Percentiles rank a stretch among this genome's conserved stretches.
phyloP scores from a whole-genome alignment of 2,113 vertebrate species.

The Microtus ochrogaster region DNA sequence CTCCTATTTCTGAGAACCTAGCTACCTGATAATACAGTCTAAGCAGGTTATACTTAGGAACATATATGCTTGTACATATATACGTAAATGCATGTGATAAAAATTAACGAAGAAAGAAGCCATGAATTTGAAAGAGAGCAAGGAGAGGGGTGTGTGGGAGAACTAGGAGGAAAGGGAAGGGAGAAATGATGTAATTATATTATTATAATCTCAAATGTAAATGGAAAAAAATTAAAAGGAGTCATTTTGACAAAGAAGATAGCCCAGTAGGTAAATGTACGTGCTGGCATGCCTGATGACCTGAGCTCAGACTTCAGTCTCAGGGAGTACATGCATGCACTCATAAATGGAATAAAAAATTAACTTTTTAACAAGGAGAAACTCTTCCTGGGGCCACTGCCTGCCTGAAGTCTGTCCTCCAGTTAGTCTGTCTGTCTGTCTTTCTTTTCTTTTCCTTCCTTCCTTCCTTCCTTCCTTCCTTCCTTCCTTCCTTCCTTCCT shows the following conservation, averaged over 20 bases:
- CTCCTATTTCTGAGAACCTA: constrained; percentile 21
- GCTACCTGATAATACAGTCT: background rate
- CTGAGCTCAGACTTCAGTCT: background rate
- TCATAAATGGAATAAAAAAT: background rate
- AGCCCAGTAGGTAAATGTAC: background rate
- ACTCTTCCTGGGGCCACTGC: background rate
- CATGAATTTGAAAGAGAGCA: background rate
- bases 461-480: fast-evolving
- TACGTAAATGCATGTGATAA: background rate
- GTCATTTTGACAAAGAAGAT: background rate
- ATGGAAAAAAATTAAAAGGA: background rate
- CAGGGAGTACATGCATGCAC: background rate
- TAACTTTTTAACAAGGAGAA: background rate
- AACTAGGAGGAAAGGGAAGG: background rate
- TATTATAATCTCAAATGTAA: background rate
- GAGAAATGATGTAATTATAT: background rate
- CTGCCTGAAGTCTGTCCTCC: constrained; percentile 2
- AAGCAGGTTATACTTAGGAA: background rate
- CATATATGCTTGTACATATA: background rate
- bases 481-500: fast-evolving
- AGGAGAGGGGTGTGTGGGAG: background rate
- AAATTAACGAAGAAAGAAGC: background rate
- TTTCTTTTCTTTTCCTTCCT: too few species aligned
- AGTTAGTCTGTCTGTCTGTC: background rate
- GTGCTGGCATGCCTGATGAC: background rate